Evolutionary conservation across 2,113 vertebrate species (phyloP).

Genomic region (Progne subis): DNA sequence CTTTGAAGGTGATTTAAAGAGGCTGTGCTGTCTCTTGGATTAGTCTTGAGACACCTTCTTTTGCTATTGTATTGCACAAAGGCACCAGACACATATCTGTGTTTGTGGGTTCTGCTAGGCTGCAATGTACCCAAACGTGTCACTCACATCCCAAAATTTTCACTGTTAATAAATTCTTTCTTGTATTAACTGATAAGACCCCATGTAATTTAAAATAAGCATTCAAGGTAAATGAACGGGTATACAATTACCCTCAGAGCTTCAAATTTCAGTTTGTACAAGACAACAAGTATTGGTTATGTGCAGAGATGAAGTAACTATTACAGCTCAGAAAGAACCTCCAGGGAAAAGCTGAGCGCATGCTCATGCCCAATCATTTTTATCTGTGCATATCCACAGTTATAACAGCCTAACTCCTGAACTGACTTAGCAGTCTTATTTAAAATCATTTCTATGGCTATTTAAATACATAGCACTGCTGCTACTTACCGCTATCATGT

Average conservation of each 20-base stretch:
- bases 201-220: background rate
- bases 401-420: background rate
- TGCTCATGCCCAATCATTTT: background rate
- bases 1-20: background rate
- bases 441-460: background rate
- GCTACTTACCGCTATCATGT: background rate
- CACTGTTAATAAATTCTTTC: background rate
- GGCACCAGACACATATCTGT: background rate
- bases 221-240: background rate
- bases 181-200: background rate
- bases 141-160: background rate
- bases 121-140: background rate
- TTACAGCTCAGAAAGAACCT: background rate
- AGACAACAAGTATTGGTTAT: background rate
- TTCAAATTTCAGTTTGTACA: background rate
- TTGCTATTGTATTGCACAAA: background rate
- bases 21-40: background rate
- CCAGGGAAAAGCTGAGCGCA: background rate
- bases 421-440: background rate
- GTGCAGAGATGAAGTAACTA: background rate
- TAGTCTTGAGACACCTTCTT: background rate
- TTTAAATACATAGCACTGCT: background rate
- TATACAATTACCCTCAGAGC: background rate
- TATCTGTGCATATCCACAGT: background rate
- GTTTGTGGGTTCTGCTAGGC: background rate